Conservation (phyloP, 2,888 invertebrate genomes). For the Dolichomitus sp. region DNA sequence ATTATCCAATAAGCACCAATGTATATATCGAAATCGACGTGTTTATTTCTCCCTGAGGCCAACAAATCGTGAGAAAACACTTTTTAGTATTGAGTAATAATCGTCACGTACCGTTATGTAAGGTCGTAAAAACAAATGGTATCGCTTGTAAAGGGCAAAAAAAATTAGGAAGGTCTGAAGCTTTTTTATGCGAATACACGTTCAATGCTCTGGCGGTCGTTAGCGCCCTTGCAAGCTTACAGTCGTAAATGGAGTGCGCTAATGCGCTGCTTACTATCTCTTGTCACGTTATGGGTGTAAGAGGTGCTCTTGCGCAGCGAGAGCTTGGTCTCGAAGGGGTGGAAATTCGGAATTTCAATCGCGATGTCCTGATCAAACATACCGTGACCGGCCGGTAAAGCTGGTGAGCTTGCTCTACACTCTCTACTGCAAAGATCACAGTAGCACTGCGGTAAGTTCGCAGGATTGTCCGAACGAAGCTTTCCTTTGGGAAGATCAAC, state of each 20-base stretch:
- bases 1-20: neutral
- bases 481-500: neutral
- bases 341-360: conserved; percentile 5
- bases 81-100: neutral
- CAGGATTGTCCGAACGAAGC: neutral
- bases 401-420: neutral
- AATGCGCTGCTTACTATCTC: conserved; percentile 40
- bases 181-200: conserved; percentile 57
- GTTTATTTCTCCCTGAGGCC: neutral
- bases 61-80: neutral
- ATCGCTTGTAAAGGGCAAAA: neutral
- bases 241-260: conserved; percentile 54
- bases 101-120: neutral
- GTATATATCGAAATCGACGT: neutral
- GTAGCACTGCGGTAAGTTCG: neutral
- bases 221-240: conserved; percentile 32
- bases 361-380: conserved; percentile 17
- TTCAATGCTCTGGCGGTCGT: conserved; percentile 49
- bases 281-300: conserved; percentile 31
- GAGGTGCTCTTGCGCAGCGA: conserved; percentile 1
- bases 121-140: conserved; percentile 1
- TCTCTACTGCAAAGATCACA: neutral
- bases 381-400: neutral
- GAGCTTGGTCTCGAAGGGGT: neutral
- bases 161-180: conserved; percentile 18